phyloP scores from a whole-genome alignment of 2,113 vertebrate genomes.

The Salvelinus alpinus region DNA sequence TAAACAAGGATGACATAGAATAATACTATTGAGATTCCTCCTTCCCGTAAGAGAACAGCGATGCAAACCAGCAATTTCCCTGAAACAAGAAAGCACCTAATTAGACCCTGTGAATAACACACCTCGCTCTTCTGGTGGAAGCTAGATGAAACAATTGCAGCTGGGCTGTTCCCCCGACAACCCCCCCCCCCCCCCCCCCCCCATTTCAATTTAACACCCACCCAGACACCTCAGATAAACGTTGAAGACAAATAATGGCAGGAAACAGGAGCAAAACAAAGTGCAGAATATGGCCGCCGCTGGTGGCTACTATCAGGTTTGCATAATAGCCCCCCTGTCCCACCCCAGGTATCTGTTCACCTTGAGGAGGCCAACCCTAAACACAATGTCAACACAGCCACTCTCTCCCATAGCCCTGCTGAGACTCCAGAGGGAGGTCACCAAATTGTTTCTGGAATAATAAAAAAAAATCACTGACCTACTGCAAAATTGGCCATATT shows the following conservation, averaged over 20 bases:
- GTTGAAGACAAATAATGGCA: conserved; percentile 49
- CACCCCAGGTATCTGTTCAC: conserved; percentile 70
- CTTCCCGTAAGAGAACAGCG: conserved; percentile 49
- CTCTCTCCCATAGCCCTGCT: conserved; percentile 62
- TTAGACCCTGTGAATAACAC: conserved; percentile 59
- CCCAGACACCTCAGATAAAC: conserved; percentile 40
- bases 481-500: conserved; percentile 78
- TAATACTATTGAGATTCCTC: conserved; percentile 58
- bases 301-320: conserved; percentile 47
- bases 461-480: conserved; percentile 66
- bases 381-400: conserved; percentile 64
- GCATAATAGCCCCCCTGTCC: conserved; percentile 66
- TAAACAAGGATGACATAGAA: conserved; percentile 43
- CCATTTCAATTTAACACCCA: conserved; percentile 50
- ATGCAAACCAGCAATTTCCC: conserved; percentile 62
- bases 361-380: conserved; percentile 61
- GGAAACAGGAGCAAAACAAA: conserved; percentile 39
- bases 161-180: conserved; percentile 24
- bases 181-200: conserved; percentile 24
- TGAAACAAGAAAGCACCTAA: conserved; percentile 70
- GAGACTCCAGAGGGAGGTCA: conserved; percentile 73
- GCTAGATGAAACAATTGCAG: conserved; percentile 57
- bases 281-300: conserved; percentile 36
- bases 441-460: conserved; percentile 74
- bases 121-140: conserved; percentile 41